phyloP scores from a whole-genome alignment of 2,888 invertebrate genomes.

The Cosmorhoe ocellata region DNA sequence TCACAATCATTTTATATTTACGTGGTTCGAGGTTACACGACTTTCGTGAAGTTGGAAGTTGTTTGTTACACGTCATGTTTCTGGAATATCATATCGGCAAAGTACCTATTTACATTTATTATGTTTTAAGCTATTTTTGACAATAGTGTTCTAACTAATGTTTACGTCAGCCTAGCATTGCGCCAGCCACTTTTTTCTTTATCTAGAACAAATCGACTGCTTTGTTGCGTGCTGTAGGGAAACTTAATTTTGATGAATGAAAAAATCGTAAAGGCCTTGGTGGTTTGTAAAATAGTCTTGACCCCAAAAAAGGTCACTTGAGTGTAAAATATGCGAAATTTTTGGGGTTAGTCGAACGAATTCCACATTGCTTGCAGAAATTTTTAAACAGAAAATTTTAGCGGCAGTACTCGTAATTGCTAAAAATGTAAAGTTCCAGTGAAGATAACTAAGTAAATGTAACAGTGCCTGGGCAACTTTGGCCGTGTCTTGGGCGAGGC shows the following conservation, averaged over 20 bases:
- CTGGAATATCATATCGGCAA: slow-evolving; percentile 1
- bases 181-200: slow-evolving; percentile 17
- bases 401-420: slow-evolving; percentile 23
- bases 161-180: slow-evolving; percentile 14
- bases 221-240: slow-evolving; percentile 29
- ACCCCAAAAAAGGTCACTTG: slow-evolving; percentile 23
- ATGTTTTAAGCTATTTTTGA: slow-evolving; percentile 13
- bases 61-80: slow-evolving; percentile 12
- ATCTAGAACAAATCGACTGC: slow-evolving; percentile 25
- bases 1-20: background rate
- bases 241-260: slow-evolving; percentile 33
- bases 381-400: slow-evolving; percentile 16
- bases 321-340: background rate
- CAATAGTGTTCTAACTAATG: slow-evolving; percentile 15
- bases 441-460: slow-evolving; percentile 35
- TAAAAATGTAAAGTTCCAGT: slow-evolving; percentile 29
- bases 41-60: slow-evolving; percentile 11
- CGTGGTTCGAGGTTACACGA: slow-evolving; percentile 13
- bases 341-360: slow-evolving; percentile 6
- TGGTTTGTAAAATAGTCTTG: slow-evolving; percentile 27
- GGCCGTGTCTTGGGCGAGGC: slow-evolving; percentile 50
- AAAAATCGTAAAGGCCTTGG: slow-evolving; percentile 18
- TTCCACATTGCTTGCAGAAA: slow-evolving; percentile 11
- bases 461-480: slow-evolving; percentile 41
- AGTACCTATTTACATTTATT: background rate